Evolutionary conservation across 2,888 invertebrate genomes (phyloP), one percentile per base, ranked within the genome.

Genomic region (Argynnis bischoffii): DNA sequence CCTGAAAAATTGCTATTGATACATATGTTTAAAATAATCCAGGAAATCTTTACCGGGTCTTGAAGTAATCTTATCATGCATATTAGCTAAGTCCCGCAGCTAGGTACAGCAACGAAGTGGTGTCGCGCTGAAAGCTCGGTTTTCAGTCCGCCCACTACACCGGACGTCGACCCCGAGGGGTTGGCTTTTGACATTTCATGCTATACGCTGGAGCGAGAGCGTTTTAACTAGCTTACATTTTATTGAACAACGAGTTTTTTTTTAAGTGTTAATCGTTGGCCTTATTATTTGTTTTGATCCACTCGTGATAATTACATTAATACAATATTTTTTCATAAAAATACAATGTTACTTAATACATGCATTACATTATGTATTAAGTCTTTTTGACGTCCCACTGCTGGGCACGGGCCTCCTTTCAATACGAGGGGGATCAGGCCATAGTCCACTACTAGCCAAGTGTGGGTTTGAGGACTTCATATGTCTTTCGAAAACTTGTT

Each of bases 141-240:
- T 85, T 79, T 87, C 88, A 88, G 88, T 77, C 88, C 84, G 86
- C 86, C 89, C 88, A 88, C 90, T 90, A 74, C 82, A 84, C 68
- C 78, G 90, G 84, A 76, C 89, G 84, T 80, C 84, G 88, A 90
- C 88, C 90, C 81, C 81, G 75, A 77, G 79, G 86, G 86, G 85
- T 81, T 81, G 80, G 63, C 57, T 63, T 68, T 78, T 69, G 15
- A 66, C 69, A 63, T 66, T 60, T 67, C 21, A 59, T 64, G 75
- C 71, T 69, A 57, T 57, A 53, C 53, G 53, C 56, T 51, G 69
- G 73, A 72, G 76, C 65, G 60, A 18, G 48, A 48, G 60, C 66
- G 60, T 18, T 50, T 64, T 51, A 35, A 51, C 26, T 53, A 13
- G 16, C 26, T 35, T 55, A 6, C 3, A n/a, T 55, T 35, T 3